Evolutionary conservation across 1,140 invertebrate species (phyloP).

Genomic region (Ips typographus): DNA sequence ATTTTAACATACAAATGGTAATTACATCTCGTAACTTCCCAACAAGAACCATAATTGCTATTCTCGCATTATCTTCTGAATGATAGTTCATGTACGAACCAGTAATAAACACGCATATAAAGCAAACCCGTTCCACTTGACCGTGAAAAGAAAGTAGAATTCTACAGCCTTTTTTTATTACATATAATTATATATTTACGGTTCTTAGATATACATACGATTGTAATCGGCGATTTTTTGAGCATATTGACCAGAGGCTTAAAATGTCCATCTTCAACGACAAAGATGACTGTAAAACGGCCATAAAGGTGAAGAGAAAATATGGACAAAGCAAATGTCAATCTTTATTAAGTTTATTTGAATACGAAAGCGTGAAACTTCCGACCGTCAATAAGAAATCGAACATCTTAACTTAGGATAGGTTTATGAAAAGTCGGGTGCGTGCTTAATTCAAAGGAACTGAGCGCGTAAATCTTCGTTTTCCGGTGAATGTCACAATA

Average conservation of each 20-base stretch:
- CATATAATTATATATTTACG: slow-evolving; percentile 19
- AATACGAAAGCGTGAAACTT: no score
- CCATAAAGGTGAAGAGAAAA: no score
- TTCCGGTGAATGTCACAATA: slow-evolving; percentile 15
- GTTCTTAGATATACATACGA: slow-evolving; percentile 11
- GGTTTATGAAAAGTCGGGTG: no score
- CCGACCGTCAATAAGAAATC: no score
- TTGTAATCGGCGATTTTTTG: background rate
- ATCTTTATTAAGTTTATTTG: no score
- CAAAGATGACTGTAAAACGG: no score
- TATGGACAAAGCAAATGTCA: no score
- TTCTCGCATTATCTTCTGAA: slow-evolving; percentile 16
- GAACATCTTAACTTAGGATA: no score
- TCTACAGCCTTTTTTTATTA: slow-evolving; percentile 19
- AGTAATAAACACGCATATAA: slow-evolving; percentile 24
- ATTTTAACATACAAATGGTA: slow-evolving; percentile 10
- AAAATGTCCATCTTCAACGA: no score
- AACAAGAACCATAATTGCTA: slow-evolving; percentile 16
- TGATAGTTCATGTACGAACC: slow-evolving; percentile 12
- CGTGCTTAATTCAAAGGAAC: slow-evolving; percentile 5
- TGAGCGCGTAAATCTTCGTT: slow-evolving; percentile 9
- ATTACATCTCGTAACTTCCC: slow-evolving; percentile 19
- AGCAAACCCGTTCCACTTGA: slow-evolving; percentile 19
- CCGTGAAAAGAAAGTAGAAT: slow-evolving; percentile 30
- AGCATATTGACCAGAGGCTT: background rate